Conservation (phyloP, 2,113 vertebrate species). For the Myiozetetes cayanensis region DNA sequence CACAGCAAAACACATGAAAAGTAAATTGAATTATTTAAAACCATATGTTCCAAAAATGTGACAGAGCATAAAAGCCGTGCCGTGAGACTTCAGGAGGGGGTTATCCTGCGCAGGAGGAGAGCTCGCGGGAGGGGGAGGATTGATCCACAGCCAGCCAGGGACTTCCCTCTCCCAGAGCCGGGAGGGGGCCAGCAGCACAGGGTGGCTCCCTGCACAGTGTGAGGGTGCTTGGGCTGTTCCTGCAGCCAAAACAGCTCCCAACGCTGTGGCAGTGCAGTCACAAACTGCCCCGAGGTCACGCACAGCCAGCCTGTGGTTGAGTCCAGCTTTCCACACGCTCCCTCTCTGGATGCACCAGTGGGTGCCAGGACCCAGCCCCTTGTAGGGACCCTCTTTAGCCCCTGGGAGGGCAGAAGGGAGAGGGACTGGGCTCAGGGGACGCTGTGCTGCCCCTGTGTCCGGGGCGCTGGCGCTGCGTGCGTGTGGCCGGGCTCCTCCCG, state of each 20-base stretch:
- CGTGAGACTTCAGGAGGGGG: constrained; percentile 54
- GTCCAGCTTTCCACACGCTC: neutral
- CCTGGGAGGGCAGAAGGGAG: neutral
- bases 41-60: constrained; percentile 74
- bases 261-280: neutral
- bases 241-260: neutral
- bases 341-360: rapidly evolving
- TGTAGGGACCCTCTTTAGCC: rapidly evolving
- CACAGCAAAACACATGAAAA: constrained; percentile 66
- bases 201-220: neutral
- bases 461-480: neutral
- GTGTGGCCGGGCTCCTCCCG: neutral
- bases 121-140: neutral
- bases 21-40: constrained; percentile 76
- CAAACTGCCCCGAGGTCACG: neutral
- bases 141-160: neutral
- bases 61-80: constrained; percentile 58
- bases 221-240: neutral
- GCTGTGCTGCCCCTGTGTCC: neutral
- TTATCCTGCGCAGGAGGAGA: constrained; percentile 4
- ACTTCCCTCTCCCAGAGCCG: neutral
- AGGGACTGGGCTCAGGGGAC: neutral
- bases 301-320: rapidly evolving
- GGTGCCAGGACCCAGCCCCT: rapidly evolving
- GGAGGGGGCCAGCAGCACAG: neutral